A percentile compares a stretch with the other conserved stretches of the same genome.
Evolutionary conservation across 2,888 invertebrate genomes (phyloP).

Genomic region (Ptychoptera contaminata): DNA sequence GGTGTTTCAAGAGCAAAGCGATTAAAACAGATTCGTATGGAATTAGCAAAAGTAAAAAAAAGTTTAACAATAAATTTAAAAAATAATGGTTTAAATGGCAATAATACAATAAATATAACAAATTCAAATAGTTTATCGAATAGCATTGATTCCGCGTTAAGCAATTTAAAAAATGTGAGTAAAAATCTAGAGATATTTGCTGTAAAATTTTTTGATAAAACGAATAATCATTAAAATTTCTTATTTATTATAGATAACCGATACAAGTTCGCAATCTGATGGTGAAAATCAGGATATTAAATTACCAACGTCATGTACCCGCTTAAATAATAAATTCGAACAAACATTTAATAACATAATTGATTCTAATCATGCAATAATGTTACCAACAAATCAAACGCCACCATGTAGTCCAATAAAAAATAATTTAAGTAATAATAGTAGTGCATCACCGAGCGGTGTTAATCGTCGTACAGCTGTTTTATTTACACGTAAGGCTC

Average conservation of each 20-base stretch:
- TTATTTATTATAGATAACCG: constrained; percentile 4
- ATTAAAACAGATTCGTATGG: constrained; percentile 38
- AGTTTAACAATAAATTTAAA: constrained; percentile 13
- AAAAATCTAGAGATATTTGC: neutral
- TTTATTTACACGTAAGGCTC: constrained; percentile 56
- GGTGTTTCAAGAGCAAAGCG: constrained; percentile 40
- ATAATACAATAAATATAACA: constrained; percentile 11
- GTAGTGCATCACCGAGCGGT: constrained; percentile 26
- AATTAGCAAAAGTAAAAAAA: constrained; percentile 39
- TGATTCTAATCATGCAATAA: neutral
- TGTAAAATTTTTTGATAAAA: neutral
- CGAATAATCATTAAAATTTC: too few relatives aligned
- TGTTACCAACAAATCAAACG: constrained; percentile 19
- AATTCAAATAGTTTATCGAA: too few relatives aligned
- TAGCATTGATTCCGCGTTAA: neutral
- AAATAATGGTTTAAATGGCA: constrained; percentile 15
- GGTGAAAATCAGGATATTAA: constrained; percentile 12
- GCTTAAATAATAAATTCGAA: constrained; percentile 14
- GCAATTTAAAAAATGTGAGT: neutral
- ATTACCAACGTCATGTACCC: too few relatives aligned
- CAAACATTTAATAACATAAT: neutral
- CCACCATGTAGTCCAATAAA: constrained; percentile 31
- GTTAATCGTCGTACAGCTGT: constrained; percentile 47
- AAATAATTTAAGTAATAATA: constrained; percentile 17
- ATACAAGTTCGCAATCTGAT: constrained; percentile 28